phyloP scores from a whole-genome alignment of 2,113 vertebrate genomes.

The Toxotes jaculatrix region DNA sequence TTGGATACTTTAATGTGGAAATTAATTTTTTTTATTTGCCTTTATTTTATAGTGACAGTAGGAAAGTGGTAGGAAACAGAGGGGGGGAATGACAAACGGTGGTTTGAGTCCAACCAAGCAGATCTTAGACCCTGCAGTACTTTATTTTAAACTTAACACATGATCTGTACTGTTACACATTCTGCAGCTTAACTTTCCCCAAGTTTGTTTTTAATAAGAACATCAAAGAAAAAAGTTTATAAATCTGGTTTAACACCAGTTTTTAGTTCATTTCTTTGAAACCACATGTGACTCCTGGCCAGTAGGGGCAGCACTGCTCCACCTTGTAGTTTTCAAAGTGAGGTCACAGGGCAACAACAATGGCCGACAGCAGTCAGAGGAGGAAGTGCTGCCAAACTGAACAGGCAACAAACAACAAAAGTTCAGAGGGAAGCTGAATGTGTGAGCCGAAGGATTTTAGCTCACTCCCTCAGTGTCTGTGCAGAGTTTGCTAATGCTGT shows the following conservation, averaged over 20 bases:
- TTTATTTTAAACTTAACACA: no score
- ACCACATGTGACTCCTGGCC: conserved; percentile 5
- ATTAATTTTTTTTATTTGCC: neutral
- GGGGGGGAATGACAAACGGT: no score
- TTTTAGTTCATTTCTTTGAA: no score
- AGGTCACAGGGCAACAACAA: conserved; percentile 24
- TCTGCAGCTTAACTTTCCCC: neutral
- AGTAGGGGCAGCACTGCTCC: conserved; percentile 18
- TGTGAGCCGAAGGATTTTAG: neutral
- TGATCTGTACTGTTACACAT: no score
- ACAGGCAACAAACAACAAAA: conserved; percentile 8
- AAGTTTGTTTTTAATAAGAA: no score
- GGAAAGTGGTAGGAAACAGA: no score
- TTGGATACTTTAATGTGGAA: no score
- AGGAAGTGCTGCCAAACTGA: neutral
- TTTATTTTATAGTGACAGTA: neutral
- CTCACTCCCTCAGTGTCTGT: neutral
- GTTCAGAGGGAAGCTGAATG: conserved; percentile 2
- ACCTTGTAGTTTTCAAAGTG: neutral
- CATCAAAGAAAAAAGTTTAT: no score
- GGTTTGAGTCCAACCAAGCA: no score
- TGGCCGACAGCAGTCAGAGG: neutral
- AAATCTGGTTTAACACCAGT: no score
- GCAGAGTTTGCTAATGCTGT: conserved; percentile 34
- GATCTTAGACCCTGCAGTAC: no score